phyloP scores from a whole-genome alignment of 2,113 vertebrate species.

The Antigone vipio region DNA sequence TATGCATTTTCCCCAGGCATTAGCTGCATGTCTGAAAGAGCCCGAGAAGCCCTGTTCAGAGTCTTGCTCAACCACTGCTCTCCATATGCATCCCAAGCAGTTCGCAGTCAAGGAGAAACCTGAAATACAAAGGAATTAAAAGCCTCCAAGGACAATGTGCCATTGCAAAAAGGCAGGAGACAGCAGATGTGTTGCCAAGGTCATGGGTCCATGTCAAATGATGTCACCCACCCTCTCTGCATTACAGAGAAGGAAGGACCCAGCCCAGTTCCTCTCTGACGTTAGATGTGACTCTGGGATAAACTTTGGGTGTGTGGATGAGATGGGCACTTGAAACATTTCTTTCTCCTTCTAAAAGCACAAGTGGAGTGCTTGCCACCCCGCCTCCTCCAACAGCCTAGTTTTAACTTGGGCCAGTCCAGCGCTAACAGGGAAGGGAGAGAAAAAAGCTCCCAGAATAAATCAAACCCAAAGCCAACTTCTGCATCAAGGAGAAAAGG shows the following conservation, averaged over 20 bases:
- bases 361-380: not conserved
- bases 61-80: not conserved
- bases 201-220: not conserved
- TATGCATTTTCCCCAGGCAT: not conserved
- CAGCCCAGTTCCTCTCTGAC: slow-evolving; percentile 43
- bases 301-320: not conserved
- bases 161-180: not conserved
- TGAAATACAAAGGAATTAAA: not conserved
- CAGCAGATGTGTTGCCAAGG: not conserved
- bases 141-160: not conserved
- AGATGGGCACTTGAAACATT: not conserved
- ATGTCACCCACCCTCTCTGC: not conserved
- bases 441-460: not conserved
- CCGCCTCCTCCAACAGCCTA: too few species aligned
- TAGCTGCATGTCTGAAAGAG: not conserved
- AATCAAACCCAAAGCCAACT: not conserved
- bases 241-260: slow-evolving; percentile 39
- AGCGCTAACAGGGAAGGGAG: not conserved
- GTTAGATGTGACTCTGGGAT: not conserved
- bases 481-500: not conserved
- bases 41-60: not conserved
- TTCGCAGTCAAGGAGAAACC: not conserved
- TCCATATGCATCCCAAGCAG: not conserved
- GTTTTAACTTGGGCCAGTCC: not conserved
- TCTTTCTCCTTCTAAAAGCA: not conserved